Evolutionary conservation across 1,140 invertebrate species (phyloP), one percentile per base, ranked within the genome.

Genomic region (Thaumatotibia leucotreta): DNA sequence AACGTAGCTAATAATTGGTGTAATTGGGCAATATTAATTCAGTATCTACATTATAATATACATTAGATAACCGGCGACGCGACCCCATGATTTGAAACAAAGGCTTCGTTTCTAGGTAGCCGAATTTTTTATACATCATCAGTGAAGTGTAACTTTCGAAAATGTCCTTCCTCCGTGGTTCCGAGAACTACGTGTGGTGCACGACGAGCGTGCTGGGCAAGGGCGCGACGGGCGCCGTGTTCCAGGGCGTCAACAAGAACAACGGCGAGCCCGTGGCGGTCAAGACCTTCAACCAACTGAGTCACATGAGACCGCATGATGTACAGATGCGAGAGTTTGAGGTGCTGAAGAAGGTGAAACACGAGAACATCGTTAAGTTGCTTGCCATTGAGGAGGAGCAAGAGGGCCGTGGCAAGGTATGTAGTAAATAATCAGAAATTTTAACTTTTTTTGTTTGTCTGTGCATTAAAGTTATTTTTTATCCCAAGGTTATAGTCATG

Each of bases 281-380:
- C 0, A 99, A 99, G 92, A 98, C 97, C 0, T 99, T 99, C 80
- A 99, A 98, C 88, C 96, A 97, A 69, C 91, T 98, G 0, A 98
- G 97, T 83, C 97, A 98, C 72, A 96, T 98, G 94, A 92, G 98
- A 17, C 97, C 97, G 0, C 94, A 94, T 29, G 96, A 98, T 86
- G 97, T 98, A 0, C 97, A 99, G 83, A 95, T 97, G 93, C 92
- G 98, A 49, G 98, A 99, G 88, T 99, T 99, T 87, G 97, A 99
- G 88, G 96, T 97, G 0, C 88, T 99, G 3, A 96, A 97, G 73
- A 98, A 97, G 92, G 97, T 99, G 0, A 98, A 98, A 77, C 98
- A 99, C 92, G 96, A 98, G 88, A 99, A 99, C 82, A 98, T 99
- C 81, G 98, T 99, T 0, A 98, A 98, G 87, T 84, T 99, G 0